Conservation (phyloP, 2,113 vertebrate genomes). For the Elephas maximus region DNA sequence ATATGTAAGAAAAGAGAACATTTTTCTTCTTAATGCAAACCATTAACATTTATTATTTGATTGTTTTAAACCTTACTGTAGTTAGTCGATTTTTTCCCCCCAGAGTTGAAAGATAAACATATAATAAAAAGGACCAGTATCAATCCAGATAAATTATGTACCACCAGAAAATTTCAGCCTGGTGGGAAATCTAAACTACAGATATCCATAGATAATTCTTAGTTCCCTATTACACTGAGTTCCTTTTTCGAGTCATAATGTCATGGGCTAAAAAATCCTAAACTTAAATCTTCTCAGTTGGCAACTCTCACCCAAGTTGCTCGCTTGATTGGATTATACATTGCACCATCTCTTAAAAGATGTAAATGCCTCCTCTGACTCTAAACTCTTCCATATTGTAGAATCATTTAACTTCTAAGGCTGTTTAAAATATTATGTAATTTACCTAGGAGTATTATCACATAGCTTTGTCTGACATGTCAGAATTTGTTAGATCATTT, state of each 20-base stretch:
- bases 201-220: background rate
- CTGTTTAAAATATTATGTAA: background rate
- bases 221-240: background rate
- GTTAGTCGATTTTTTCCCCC: background rate
- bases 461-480: background rate
- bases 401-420: background rate
- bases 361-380: background rate
- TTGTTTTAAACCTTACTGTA: background rate
- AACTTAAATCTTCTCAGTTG: too few relatives aligned
- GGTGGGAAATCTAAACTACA: background rate
- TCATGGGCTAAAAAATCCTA: background rate
- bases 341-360: background rate
- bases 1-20: background rate
- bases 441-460: background rate
- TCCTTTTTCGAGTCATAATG: background rate
- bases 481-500: background rate
- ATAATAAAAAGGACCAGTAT: background rate
- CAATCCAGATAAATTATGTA: background rate
- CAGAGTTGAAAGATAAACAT: background rate
- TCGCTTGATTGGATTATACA: background rate
- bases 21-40: background rate
- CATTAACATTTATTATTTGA: background rate
- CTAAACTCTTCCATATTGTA: background rate
- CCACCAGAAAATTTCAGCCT: background rate
- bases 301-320: background rate